phyloP scores from a whole-genome alignment of 2,888 invertebrate species.

The Xanthorhoe spadicearia region DNA sequence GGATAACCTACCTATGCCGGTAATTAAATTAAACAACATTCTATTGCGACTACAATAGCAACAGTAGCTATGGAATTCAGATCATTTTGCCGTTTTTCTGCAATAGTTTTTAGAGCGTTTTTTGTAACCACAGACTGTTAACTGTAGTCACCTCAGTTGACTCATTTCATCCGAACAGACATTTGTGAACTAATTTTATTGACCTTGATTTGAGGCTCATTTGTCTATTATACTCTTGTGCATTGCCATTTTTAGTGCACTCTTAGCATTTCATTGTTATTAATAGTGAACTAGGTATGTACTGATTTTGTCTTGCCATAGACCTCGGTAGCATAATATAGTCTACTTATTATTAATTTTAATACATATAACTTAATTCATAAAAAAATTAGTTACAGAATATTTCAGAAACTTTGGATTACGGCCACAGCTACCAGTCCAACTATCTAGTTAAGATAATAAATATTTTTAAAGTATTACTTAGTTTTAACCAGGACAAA shows the following conservation, averaged over 20 bases:
- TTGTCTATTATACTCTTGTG: constrained; percentile 5
- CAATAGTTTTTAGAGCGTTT: constrained; percentile 37
- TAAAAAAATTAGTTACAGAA: too few relatives aligned
- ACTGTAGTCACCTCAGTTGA: constrained; percentile 51
- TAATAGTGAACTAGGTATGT: too few relatives aligned
- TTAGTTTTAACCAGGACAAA: too few relatives aligned
- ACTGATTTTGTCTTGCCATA: too few relatives aligned
- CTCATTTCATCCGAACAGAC: constrained; percentile 46
- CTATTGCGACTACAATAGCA: not conserved
- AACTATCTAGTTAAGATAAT: too few relatives aligned
- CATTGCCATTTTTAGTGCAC: not conserved
- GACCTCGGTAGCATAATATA: too few relatives aligned
- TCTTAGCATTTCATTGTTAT: not conserved
- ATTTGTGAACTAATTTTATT: constrained; percentile 59
- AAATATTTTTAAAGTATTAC: too few relatives aligned
- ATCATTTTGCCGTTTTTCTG: constrained; percentile 3
- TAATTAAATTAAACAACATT: constrained; percentile 3
- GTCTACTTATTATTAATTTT: too few relatives aligned
- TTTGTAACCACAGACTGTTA: constrained; percentile 39
- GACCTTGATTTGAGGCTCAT: constrained; percentile 51
- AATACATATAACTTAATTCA: too few relatives aligned
- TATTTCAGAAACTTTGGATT: too few relatives aligned
- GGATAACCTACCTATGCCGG: not conserved
- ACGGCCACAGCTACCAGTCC: too few relatives aligned
- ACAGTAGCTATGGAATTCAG: not conserved